Evolutionary conservation across 2,113 vertebrate genomes (phyloP), one percentile per base, ranked within the genome.

Genomic region (Charadrius vociferus): DNA sequence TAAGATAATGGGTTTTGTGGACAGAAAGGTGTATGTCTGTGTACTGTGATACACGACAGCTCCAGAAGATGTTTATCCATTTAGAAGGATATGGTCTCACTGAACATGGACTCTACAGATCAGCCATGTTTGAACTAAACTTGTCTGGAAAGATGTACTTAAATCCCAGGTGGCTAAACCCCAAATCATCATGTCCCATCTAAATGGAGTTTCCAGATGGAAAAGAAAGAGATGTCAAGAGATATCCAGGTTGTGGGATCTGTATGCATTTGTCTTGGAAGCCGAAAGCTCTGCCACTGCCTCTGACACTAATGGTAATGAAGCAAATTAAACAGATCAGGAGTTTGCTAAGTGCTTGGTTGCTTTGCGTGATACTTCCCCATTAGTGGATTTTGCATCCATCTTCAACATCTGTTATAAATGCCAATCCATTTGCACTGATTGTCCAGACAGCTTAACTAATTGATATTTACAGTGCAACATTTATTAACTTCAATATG

Each of bases 1-100:
- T 55, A 65, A 37, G 4, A 30, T 20, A 6, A 2, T 9, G 1
- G 2, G 4, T 0, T 2, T 6, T 7, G 7, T 41, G 52, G 26
- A 24, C 20, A 49, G 24, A 78, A 66, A 29, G 22, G 6, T 3
- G 0, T 21, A 4, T n/a, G 10, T 39, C 7, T 62, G 3, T 72
- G 36, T 52, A 20, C 36, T 36, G 5, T 58, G 37, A 36, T 20
- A 53, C 10, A 19, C 8, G 14, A 81, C 21, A 58, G 21, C 8
- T 39, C 14, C 37, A 84, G 41, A 75, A 91, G 13, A 53, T 30
- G 26, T 7, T 71, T 37, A 6, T 52, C 13, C 52, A 1, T 58
- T 79, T 62, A 32, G 34, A 34, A 79, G 41, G 12, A 8, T 17
- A 12, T 15, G n/a, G 8, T 34, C 32, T 55, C 32, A 24, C 13